These are phyloP conservation scores for Mormyrus lacerda DNA, from an alignment of 2,113 vertebrate genomes.

Conservation along the genomic window DNA sequence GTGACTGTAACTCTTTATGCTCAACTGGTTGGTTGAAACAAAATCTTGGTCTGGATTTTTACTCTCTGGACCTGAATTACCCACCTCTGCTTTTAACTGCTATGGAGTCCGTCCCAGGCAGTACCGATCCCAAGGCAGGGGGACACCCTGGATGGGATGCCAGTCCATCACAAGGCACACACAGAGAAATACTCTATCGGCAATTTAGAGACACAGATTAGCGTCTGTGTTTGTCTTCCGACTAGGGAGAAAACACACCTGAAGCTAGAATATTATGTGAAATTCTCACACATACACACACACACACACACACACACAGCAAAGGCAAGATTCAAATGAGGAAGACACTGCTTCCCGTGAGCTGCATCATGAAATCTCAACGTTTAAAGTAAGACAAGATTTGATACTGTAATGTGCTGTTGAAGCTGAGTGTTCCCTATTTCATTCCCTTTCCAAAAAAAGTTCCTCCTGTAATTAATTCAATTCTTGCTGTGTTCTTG, in stretches of 20 bases:
- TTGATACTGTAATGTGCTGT: neutral
- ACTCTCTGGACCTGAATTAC: too few relatives aligned
- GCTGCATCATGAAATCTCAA: neutral
- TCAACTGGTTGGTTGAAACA: too few relatives aligned
- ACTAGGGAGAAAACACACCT: neutral
- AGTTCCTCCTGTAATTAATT: slow-evolving; percentile 51
- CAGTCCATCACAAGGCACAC: neutral
- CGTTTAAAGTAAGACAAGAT: neutral
- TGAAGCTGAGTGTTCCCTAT: neutral
- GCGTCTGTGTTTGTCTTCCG: neutral
- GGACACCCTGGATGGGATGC: neutral
- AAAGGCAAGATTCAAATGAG: neutral
- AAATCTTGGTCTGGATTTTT: too few relatives aligned
- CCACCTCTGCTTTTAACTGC: neutral
- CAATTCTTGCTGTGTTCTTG: slow-evolving; percentile 53
- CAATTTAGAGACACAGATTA: neutral
- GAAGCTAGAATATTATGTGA: neutral
- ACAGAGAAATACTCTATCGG: neutral
- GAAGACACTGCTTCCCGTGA: neutral
- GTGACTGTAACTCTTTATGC: too few relatives aligned
- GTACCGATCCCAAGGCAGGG: neutral
- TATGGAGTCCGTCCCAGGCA: neutral
- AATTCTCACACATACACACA: neutral
- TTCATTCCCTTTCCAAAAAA: neutral
- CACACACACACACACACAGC: neutral